Evolutionary conservation across 2,888 invertebrate species (phyloP).

Genomic region (Polylopha cassiicola): DNA sequence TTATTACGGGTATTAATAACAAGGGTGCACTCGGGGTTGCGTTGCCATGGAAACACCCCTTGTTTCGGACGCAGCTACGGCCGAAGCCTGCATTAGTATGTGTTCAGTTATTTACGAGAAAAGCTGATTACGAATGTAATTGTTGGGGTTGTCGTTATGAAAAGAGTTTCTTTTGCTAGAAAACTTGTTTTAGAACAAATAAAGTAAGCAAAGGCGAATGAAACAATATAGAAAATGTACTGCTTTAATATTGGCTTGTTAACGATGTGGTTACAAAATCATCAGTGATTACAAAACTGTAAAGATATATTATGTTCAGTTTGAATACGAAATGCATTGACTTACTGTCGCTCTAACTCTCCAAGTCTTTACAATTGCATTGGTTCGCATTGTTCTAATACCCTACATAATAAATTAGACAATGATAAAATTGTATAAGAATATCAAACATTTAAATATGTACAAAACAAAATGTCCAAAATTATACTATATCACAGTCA

Average conservation of each 20-base stretch:
- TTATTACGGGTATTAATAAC: conserved; percentile 77
- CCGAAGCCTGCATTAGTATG: conserved; percentile 50
- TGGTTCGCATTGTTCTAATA: conserved; percentile 33
- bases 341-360: conserved; percentile 36
- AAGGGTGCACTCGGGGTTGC: conserved; percentile 69
- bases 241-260: conserved; percentile 50
- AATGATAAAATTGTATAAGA: conserved; percentile 72
- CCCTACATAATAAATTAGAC: conserved; percentile 59
- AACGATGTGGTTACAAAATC: conserved; percentile 40
- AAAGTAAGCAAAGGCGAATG: conserved; percentile 14
- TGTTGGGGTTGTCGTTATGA: conserved; percentile 37
- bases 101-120: conserved; percentile 67
- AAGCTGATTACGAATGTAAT: conserved; percentile 69
- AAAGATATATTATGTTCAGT: conserved; percentile 37
- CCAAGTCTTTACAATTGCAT: conserved; percentile 29
- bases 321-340: conserved; percentile 51
- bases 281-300: conserved; percentile 32
- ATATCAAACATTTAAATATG: conserved; percentile 72
- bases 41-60: conserved; percentile 70
- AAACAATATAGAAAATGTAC: conserved; percentile 43
- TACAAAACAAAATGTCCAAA: conserved; percentile 64
- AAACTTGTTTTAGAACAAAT: no score
- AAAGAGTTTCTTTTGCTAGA: not conserved
- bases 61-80: conserved; percentile 60
- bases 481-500: conserved; percentile 76